Evolutionary conservation across 2,888 invertebrate genomes (phyloP).

Genomic region (Caenorhabditis sp.): DNA sequence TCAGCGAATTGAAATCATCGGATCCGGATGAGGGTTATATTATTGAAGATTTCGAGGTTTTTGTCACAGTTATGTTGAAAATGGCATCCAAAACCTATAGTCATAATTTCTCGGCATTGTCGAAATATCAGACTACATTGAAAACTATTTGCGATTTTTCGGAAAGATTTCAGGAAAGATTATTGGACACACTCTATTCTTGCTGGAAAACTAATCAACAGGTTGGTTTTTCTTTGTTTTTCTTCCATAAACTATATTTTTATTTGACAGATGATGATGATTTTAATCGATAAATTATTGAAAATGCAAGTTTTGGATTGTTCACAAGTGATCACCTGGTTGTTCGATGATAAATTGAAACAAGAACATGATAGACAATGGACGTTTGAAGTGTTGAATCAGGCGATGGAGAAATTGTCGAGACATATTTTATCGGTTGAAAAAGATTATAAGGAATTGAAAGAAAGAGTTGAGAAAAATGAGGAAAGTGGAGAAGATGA

Average conservation of each 20-base stretch:
- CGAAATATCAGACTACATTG: slow-evolving; percentile 76
- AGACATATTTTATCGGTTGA: slow-evolving; percentile 47
- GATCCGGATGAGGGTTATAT: slow-evolving; percentile 80
- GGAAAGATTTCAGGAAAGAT: slow-evolving; percentile 92
- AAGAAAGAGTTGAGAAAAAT: slow-evolving; percentile 27
- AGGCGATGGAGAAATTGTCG: slow-evolving; percentile 95
- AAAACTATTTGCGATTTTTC: slow-evolving; percentile 85
- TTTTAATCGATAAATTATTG: slow-evolving; percentile 93
- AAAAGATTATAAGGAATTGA: slow-evolving; percentile 37
- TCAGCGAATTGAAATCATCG: slow-evolving; percentile 71
- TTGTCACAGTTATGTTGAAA: slow-evolving; percentile 77
- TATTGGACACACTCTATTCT: slow-evolving; percentile 89
- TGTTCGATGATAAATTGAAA: slow-evolving; percentile 67
- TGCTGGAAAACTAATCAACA: slow-evolving; percentile 93
- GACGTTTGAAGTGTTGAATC: slow-evolving; percentile 94
- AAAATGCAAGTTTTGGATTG: slow-evolving; percentile 97
- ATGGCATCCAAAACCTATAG: slow-evolving; percentile 96
- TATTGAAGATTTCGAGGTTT: slow-evolving; percentile 90
- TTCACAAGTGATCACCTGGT: slow-evolving; percentile 94
- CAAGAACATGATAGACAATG: slow-evolving; percentile 77
- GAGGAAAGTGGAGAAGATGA: slow-evolving; percentile 12
- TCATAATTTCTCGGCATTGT: slow-evolving; percentile 97
- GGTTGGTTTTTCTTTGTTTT: slow-evolving; percentile 61
- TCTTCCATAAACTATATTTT: neutral
- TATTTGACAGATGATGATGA: slow-evolving; percentile 84